Evolutionary conservation across 1,140 invertebrate species (phyloP), one percentile per base, ranked within the genome.

Genomic region (Chrysomallon squamiferum): DNA sequence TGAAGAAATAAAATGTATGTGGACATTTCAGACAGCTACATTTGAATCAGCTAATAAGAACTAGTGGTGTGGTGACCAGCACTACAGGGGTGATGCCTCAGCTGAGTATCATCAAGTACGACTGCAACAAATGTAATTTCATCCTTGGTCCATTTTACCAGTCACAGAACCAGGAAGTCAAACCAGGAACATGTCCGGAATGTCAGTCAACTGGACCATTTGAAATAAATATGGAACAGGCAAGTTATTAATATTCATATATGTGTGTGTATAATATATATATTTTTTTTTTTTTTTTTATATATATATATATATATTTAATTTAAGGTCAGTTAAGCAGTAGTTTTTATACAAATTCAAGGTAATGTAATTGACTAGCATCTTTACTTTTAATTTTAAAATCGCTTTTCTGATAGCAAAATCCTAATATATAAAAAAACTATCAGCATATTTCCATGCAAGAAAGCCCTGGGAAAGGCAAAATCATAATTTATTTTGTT

Each of bases 391-490:
- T n/a, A n/a, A n/a, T n/a, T n/a, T n/a, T n/a, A n/a, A n/a, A n/a
- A n/a, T n/a, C n/a, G n/a, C n/a, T n/a, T n/a, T n/a, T n/a, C n/a
- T n/a, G 56, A 58, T 76, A 74, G 85, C 91, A 98, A 92, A 99
- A 97, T 3, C n/a, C n/a, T n/a, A n/a, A n/a, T n/a, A 79, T 99
- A 27, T 99, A 99, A 82, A 91, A 97, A 62, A 99, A 99, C 83
- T 99, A 99, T 82, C 98, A 99, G 86, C 94, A 97, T 79, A 92
- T 99, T 20, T 97, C 95, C 0, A 89, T 99, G 61, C 98, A 99
- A 89, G 97, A 99, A 87, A 96, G 95, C 45, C 88, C 88, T 15
- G 88, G 88, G 29, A 88, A 88, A 72, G 94, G n/a, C n/a, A n/a
- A n/a, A n/a, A n/a, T n/a, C n/a, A n/a, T n/a, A n/a, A n/a, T n/a